Base-by-base conservation (phyloP, 2,797 vertebrate species). In the Emys orbicularis region DNA sequence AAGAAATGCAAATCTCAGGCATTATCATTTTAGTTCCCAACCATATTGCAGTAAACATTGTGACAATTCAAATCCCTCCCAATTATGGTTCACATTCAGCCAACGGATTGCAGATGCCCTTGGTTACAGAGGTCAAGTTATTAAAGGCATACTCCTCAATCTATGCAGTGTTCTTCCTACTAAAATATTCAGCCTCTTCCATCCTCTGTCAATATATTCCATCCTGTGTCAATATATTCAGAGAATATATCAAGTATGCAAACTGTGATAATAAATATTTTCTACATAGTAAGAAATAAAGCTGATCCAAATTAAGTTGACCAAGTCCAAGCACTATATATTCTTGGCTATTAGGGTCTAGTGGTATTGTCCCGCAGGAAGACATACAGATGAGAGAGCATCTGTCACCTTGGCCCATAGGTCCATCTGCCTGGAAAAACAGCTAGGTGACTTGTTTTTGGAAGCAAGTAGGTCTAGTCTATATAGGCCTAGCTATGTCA, bases 11-110 rank as follows among this genome's bases (percentile, higher is more conserved):
- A 96, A 95, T 25, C 29, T 88, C 94, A 97, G 92, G 92, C 95
- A 96, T 94, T 93, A 72, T 86, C 90, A 91, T 59, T 97, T 96
- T 95, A 96, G 95, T 91, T 93, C 88, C 79, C 92, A 87, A n/a
- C 91, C 86, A 94, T 21, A 92, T 50, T 27, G 54, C 47, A 72
- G 93, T 96, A 96, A 93, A 94, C 93, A 95, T 83, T 84, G 92
- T 8, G 84, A 59, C 89, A 92, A 94, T 90, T 88, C 90, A 61
- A 9, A 90, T 89, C 91, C 90, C 90, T 95, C 85, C 50, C 90
- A 87, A 91, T 93, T 90, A 92, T 2, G 1, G 79, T 84, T 86
- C 93, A 94, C 87, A 53, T 18, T 72, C 53, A 95, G 91, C 92
- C 94, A 87, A 0, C 74, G 93, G 95, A 57, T 83, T 68, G 52